Base-by-base conservation (phyloP, 2,797 vertebrate genomes). In the Pipistrellus nathusii region DNA sequence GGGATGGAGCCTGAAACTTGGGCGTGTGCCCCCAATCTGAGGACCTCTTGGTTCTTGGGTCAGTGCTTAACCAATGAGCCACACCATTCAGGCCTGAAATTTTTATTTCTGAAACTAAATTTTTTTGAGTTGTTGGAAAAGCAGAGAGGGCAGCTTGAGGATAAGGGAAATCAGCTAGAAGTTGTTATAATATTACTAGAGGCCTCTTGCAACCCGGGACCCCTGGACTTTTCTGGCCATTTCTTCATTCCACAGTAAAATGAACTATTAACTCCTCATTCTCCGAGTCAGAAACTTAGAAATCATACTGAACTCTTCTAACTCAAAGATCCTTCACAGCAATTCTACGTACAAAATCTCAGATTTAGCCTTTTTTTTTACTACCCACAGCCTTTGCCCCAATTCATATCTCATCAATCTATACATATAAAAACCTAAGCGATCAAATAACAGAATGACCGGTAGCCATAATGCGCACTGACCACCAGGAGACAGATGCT, bases 211-310 rank as follows among this genome's bases (percentile, higher is more conserved):
- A 62, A 14, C 30, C 59, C 5, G 13, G 59, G 27, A 62, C 27
- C 13, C 59, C 59, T 62, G 59, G 59, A 62, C 27, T 35, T 73
- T 88, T 82, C 30, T 46, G 21, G 27, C 32, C 64, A 62, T 72
- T 68, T 83, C 35, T 69, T 86, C n/a, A 62, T 86, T 84, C 38
- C 66, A 92, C 75, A 89, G 44, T 85, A 85, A 78, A 88, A 46
- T 15, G 18, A 88, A 69, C 41, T 85, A 89, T 69, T 88, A 88
- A 88, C 35, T 69, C 55, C 6, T 38, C 18, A 92, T 44, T 94
- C 27, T 76, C 59, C 41, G 75, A 38, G 57, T 51, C 51, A 81
- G 75, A 94, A 91, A 80, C 30, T 48, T 59, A 41, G 27, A 9
- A 85, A 92, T 78, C 72, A 85, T n/a, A 66, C 30, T 72, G 25